These are phyloP conservation scores for Laticauda colubrina DNA, from an alignment of 2,113 vertebrate species.

Conservation along the genomic window DNA sequence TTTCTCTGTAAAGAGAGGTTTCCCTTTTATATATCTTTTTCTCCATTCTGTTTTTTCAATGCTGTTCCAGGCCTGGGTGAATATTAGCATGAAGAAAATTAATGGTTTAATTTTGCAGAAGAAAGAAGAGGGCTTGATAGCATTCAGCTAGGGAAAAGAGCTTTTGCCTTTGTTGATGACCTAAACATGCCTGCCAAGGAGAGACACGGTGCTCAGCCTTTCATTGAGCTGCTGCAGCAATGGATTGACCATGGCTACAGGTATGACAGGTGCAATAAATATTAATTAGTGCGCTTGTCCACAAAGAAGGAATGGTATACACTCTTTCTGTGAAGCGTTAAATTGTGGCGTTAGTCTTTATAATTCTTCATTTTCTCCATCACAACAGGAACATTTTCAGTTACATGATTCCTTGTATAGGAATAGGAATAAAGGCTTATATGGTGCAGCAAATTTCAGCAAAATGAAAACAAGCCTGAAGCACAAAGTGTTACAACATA, in stretches of 20 bases:
- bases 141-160: conserved; percentile 64
- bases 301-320: conserved; percentile 79
- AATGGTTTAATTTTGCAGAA: conserved; percentile 75
- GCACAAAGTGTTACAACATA: conserved; percentile 27
- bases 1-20: conserved; percentile 52
- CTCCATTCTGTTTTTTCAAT: conserved; percentile 32
- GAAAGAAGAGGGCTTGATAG: conserved; percentile 66
- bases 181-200: conserved; percentile 81
- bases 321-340: conserved; percentile 79
- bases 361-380: conserved; percentile 78
- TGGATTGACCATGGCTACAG: conserved; percentile 76
- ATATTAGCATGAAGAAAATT: conserved; percentile 74
- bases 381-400: conserved; percentile 70
- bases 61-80: conserved; percentile 65
- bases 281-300: conserved; percentile 84
- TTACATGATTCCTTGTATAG: conserved; percentile 61
- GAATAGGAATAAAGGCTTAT: conserved; percentile 67
- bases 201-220: conserved; percentile 77
- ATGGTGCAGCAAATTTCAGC: conserved; percentile 61
- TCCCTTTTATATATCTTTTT: conserved; percentile 38
- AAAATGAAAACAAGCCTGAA: conserved; percentile 38
- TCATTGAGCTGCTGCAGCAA: conserved; percentile 78
- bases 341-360: conserved; percentile 82
- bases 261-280: conserved; percentile 86
- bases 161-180: conserved; percentile 81